These are phyloP conservation scores for Hoplodrina blanda DNA, from an alignment of 2,888 invertebrate species.

Conservation along the genomic window DNA sequence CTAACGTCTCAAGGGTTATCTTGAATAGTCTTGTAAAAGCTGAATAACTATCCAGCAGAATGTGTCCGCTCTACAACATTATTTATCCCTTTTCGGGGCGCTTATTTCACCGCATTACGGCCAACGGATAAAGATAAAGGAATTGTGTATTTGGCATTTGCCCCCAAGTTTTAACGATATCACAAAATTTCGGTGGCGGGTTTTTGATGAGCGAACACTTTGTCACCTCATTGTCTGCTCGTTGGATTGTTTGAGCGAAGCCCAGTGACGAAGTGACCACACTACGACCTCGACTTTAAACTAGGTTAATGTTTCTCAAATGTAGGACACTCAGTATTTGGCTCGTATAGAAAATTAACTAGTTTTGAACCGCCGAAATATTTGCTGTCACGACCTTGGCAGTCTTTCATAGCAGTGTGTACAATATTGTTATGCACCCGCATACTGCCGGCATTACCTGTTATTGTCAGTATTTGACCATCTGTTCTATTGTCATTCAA, in stretches of 20 bases:
- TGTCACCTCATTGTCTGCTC: slow-evolving; percentile 54
- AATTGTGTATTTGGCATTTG: slow-evolving; percentile 45
- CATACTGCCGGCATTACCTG: slow-evolving; percentile 60
- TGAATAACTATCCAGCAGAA: slow-evolving; percentile 68
- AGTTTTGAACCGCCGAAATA: slow-evolving; percentile 66
- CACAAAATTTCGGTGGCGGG: slow-evolving; percentile 20
- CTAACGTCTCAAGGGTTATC: slow-evolving; percentile 75
- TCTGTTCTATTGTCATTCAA: slow-evolving; percentile 65
- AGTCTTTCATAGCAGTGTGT: slow-evolving; percentile 70
- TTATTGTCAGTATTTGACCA: slow-evolving; percentile 62
- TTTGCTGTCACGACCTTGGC: slow-evolving; percentile 77
- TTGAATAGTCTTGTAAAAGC: slow-evolving; percentile 75
- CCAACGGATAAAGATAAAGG: slow-evolving; percentile 53
- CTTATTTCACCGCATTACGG: slow-evolving; percentile 60
- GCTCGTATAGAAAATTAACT: slow-evolving; percentile 74
- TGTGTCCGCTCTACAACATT: slow-evolving; percentile 63
- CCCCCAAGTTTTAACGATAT: slow-evolving; percentile 31
- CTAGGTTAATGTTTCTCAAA: slow-evolving; percentile 86
- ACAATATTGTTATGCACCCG: slow-evolving; percentile 70
- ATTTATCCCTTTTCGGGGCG: slow-evolving; percentile 58
- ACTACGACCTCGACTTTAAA: slow-evolving; percentile 80
- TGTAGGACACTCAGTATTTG: slow-evolving; percentile 82
- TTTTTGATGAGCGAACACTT: slow-evolving; percentile 42
- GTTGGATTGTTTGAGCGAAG: slow-evolving; percentile 63
- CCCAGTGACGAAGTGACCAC: slow-evolving; percentile 76